Conservation (phyloP, 2,797 vertebrate genomes). For the Sciurus carolinensis region DNA sequence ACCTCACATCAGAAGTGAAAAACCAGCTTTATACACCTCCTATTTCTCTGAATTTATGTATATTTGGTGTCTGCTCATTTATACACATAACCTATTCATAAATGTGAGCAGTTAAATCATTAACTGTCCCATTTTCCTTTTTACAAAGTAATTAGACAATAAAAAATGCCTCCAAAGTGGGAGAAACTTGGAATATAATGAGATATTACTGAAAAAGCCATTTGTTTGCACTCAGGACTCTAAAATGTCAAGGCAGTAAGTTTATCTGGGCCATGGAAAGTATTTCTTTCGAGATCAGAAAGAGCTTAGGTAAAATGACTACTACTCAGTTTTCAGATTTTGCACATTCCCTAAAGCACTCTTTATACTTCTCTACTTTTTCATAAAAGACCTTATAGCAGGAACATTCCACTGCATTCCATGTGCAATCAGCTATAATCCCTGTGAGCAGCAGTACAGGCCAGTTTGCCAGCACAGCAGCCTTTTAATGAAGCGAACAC, state of each 20-base stretch:
- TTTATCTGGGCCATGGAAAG: constrained; percentile 63
- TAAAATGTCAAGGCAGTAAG: constrained; percentile 72
- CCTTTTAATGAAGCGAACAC: constrained; percentile 72
- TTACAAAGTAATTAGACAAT: constrained; percentile 49
- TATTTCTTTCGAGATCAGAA: constrained; percentile 52
- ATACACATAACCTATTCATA: constrained; percentile 35
- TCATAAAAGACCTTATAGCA: constrained; percentile 61
- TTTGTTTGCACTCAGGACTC: constrained; percentile 18
- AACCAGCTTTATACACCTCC: not conserved
- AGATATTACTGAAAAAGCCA: constrained; percentile 67
- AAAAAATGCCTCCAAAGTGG: constrained; percentile 43
- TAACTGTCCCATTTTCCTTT: constrained; percentile 50
- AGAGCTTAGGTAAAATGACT: constrained; percentile 35
- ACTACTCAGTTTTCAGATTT: constrained; percentile 48
- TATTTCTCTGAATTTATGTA: constrained; percentile 1
- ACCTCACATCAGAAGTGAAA: not conserved
- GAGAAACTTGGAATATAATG: constrained; percentile 50
- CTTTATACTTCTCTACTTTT: constrained; percentile 34
- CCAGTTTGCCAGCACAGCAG: constrained; percentile 77
- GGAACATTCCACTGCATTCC: constrained; percentile 71
- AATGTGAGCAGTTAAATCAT: not conserved
- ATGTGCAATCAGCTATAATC: constrained; percentile 72
- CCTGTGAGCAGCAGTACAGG: constrained; percentile 69
- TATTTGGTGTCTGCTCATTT: constrained; percentile 11
- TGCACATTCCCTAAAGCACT: constrained; percentile 43